Conservation (phyloP, 1,140 invertebrate genomes). For the Lordiphosa mommai region DNA sequence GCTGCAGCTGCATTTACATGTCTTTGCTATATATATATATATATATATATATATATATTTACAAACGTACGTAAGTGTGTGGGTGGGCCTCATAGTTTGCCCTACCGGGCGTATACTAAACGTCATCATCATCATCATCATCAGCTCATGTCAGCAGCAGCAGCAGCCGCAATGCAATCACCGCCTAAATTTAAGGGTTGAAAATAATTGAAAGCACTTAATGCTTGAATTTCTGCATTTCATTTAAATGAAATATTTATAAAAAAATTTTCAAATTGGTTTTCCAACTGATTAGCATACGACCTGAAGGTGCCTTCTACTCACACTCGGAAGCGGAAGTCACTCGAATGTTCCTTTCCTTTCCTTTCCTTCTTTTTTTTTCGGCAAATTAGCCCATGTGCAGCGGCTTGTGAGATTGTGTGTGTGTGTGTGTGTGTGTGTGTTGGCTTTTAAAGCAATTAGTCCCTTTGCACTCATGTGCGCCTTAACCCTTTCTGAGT, state of each 20-base stretch:
- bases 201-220: background rate
- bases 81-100: conserved; percentile 23
- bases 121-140: too few relatives aligned
- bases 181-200: too few relatives aligned
- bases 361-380: conserved; percentile 2
- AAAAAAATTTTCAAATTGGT: conserved; percentile 49
- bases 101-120: conserved; percentile 41
- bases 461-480: conserved; percentile 12
- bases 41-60: background rate
- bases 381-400: conserved; percentile 53
- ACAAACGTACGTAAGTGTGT: conserved; percentile 3
- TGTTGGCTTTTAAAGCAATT: conserved; percentile 46
- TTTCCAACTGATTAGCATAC: conserved; percentile 53
- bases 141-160: conserved; percentile 27
- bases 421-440: conserved; percentile 17
- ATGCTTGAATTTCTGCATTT: conserved; percentile 12
- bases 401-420: conserved; percentile 30
- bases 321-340: conserved; percentile 66
- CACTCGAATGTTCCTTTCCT: conserved; percentile 25
- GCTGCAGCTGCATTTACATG: background rate
- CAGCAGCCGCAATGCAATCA: conserved; percentile 1
- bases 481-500: conserved; percentile 37
- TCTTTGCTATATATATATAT: background rate
- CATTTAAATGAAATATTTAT: conserved; percentile 26
- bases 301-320: background rate